Evolutionary conservation across 1,140 invertebrate species (phyloP).

Genomic region (Drosophila malerkotliana): DNA sequence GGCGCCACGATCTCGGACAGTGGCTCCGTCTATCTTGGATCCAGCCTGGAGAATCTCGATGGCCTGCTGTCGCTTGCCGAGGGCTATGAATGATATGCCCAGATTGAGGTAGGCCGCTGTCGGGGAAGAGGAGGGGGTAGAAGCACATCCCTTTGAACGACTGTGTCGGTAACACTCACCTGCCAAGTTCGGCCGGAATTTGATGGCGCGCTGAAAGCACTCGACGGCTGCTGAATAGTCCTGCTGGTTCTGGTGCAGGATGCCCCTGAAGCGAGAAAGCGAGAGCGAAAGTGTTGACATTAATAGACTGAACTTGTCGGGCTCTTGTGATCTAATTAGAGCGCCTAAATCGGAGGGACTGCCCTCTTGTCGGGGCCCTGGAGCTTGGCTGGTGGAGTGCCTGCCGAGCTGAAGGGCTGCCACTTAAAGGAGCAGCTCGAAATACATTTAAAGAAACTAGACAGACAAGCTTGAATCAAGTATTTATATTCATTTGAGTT

Average conservation of each 20-base stretch:
- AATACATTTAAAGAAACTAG: slow-evolving; percentile 10
- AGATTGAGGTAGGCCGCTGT: slow-evolving; percentile 98
- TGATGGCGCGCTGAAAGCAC: slow-evolving; percentile 96
- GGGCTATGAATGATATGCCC: slow-evolving; percentile 92
- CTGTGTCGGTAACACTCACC: slow-evolving; percentile 88
- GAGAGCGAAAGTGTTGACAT: slow-evolving; percentile 61
- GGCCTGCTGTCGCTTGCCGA: slow-evolving; percentile 93
- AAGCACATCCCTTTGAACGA: not conserved
- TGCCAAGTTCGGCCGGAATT: slow-evolving; percentile 96
- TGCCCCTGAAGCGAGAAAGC: slow-evolving; percentile 91
- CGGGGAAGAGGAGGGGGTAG: not conserved
- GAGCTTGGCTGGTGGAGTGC: slow-evolving; percentile 43
- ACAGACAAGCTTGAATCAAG: not conserved
- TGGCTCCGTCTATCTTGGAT: slow-evolving; percentile 92
- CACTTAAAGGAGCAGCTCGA: slow-evolving; percentile 13
- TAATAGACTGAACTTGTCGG: slow-evolving; percentile 72
- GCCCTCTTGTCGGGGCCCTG: slow-evolving; percentile 30
- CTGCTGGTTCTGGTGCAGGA: slow-evolving; percentile 95
- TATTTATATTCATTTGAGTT: too few relatives aligned
- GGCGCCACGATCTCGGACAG: slow-evolving; percentile 93
- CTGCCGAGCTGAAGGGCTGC: slow-evolving; percentile 15
- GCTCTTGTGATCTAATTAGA: slow-evolving; percentile 67
- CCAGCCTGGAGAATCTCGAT: slow-evolving; percentile 92
- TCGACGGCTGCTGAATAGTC: slow-evolving; percentile 94
- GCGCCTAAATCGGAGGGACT: slow-evolving; percentile 32